A percentile compares a stretch with the other conserved stretches of the same genome.
Conservation (phyloP, 2,888 invertebrate species). For the Euphydryas editha region DNA sequence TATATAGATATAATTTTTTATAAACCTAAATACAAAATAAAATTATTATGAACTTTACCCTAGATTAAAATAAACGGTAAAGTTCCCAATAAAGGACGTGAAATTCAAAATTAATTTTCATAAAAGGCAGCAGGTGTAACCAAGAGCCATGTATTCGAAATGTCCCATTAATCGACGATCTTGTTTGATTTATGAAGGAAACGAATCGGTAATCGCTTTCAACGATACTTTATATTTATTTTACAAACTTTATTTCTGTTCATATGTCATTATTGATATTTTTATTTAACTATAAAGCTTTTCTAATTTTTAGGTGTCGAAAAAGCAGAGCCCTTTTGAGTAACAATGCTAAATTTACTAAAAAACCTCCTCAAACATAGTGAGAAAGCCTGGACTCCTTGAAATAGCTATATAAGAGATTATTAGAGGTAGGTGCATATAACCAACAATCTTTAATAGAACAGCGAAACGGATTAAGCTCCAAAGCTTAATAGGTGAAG, state of each 20-base stretch:
- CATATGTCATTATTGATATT: not conserved
- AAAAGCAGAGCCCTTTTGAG: no score
- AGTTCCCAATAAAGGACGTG: slow-evolving; percentile 25
- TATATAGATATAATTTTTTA: no score
- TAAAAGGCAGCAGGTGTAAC: slow-evolving; percentile 52
- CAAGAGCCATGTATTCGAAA: slow-evolving; percentile 51
- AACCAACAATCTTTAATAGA: no score
- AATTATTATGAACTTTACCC: not conserved
- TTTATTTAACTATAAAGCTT: not conserved
- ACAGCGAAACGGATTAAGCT: no score
- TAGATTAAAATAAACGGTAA: slow-evolving; percentile 30
- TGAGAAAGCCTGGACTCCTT: no score
- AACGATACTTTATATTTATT: slow-evolving; percentile 7
- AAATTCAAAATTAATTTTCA: slow-evolving; percentile 54
- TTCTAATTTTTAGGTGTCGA: not conserved
- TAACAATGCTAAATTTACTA: no score
- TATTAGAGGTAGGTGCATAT: no score
- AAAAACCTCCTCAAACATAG: no score
- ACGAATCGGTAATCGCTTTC: slow-evolving; percentile 42
- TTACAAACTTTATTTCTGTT: slow-evolving; percentile 4
- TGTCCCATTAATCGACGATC: slow-evolving; percentile 51
- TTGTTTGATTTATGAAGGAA: slow-evolving; percentile 53
- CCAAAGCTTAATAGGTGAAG: no score
- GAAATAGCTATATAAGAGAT: no score
- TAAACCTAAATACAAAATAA: no score